Conservation (phyloP, 2,888 invertebrate species). For the Calephelis perditalis region DNA sequence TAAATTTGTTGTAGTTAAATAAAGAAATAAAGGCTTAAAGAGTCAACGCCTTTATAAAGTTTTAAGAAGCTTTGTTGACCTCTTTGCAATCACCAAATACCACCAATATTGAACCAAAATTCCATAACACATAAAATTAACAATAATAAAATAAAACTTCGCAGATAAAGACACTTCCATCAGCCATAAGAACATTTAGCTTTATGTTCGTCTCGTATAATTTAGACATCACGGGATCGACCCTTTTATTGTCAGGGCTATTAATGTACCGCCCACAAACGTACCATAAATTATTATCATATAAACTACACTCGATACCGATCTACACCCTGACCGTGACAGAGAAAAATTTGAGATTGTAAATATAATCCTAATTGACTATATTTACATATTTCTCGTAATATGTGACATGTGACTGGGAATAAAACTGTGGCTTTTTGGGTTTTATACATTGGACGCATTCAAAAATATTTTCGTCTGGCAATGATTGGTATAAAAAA, state of each 20-base stretch:
- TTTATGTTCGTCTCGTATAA: conserved; percentile 32
- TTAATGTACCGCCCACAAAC: conserved; percentile 38
- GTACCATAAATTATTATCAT: conserved; percentile 40
- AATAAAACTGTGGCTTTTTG: background rate
- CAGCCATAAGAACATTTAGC: conserved; percentile 23
- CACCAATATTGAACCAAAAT: background rate
- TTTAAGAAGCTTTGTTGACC: too few relatives aligned
- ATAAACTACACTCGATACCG: conserved; percentile 34
- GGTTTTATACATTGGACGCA: background rate
- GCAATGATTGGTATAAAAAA: background rate
- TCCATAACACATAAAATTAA: background rate
- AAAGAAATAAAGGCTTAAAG: too few relatives aligned
- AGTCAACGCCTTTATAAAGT: too few relatives aligned
- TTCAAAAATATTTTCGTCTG: background rate
- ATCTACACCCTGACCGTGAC: conserved; percentile 25
- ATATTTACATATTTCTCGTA: conserved; percentile 1
- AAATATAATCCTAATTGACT: conserved; percentile 25
- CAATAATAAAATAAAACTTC: conserved; percentile 19
- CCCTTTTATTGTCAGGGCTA: conserved; percentile 36
- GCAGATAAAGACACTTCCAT: conserved; percentile 28
- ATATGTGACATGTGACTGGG: conserved; percentile 7
- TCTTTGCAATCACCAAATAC: too few relatives aligned
- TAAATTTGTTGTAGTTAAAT: too few relatives aligned
- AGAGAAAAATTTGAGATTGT: conserved; percentile 25
- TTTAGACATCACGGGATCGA: conserved; percentile 36